phyloP scores from a whole-genome alignment of 2,888 invertebrate genomes.

The Oscheius onirici region DNA sequence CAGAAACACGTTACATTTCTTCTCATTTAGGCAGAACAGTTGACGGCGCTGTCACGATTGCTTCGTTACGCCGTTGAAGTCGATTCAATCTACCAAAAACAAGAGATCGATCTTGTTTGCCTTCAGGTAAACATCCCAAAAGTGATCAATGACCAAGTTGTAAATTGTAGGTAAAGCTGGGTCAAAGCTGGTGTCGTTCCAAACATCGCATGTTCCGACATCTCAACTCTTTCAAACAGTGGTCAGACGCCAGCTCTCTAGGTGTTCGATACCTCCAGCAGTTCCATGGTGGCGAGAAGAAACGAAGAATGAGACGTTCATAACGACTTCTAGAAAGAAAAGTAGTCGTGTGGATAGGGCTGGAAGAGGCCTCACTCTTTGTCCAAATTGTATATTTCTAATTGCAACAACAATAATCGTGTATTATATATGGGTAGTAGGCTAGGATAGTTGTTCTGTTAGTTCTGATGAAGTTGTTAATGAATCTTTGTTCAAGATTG shows the following conservation, averaged over 20 bases:
- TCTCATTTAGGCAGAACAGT: conserved; percentile 56
- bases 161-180: conserved; percentile 37
- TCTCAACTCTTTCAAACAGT: conserved; percentile 62
- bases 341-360: background rate
- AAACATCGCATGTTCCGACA: conserved; percentile 63
- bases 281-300: conserved; percentile 45
- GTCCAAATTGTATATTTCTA: background rate
- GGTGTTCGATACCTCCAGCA: conserved; percentile 65
- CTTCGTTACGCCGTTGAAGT: conserved; percentile 60
- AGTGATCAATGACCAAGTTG: background rate
- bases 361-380: conserved; percentile 26
- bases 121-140: conserved; percentile 31
- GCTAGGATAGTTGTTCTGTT: conserved; percentile 22
- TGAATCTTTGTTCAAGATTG: too few species aligned
- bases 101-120: conserved; percentile 61
- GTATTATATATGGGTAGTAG: conserved; percentile 31
- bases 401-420: conserved; percentile 10
- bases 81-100: conserved; percentile 57
- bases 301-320: conserved; percentile 19
- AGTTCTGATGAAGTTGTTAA: background rate
- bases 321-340: background rate
- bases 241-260: conserved; percentile 60
- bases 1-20: background rate
- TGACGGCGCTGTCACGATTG: conserved; percentile 58
- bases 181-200: conserved; percentile 53